Evolutionary conservation across 2,113 vertebrate species (phyloP).

Genomic region (Labeo rohita): DNA sequence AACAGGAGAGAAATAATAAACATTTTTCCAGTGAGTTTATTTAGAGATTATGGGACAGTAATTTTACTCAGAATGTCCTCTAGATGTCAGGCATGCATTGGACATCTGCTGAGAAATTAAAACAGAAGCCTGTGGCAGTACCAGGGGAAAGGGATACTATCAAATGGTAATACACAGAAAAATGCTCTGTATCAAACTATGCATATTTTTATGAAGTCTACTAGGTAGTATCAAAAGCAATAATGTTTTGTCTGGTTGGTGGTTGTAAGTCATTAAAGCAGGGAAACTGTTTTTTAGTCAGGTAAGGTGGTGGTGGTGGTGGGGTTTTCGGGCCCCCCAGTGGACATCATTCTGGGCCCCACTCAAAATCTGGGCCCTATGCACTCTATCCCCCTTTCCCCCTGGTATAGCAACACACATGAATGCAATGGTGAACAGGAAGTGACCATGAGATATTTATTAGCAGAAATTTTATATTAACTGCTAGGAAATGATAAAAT

Average conservation of each 20-base stretch:
- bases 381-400: too few relatives aligned
- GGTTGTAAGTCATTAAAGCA: background rate
- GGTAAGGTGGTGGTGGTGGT: too few relatives aligned
- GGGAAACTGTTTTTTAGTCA: too few relatives aligned
- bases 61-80: background rate
- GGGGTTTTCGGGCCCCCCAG: too few relatives aligned
- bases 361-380: too few relatives aligned
- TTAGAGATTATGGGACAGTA: background rate
- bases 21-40: background rate
- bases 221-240: background rate
- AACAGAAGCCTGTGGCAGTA: background rate
- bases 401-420: too few relatives aligned
- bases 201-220: background rate
- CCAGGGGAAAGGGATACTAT: background rate
- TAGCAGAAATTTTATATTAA: too few relatives aligned
- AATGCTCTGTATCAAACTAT: background rate
- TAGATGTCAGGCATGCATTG: constrained; percentile 15
- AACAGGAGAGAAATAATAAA: background rate
- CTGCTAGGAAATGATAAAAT: too few relatives aligned
- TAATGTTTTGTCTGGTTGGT: background rate
- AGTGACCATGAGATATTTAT: too few relatives aligned
- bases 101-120: background rate
- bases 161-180: background rate
- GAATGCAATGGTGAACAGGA: too few relatives aligned
- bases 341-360: too few relatives aligned